Evolutionary conservation across 2,113 vertebrate genomes (phyloP), one percentile per base, ranked within the genome.

Genomic region (Pomatorhinus ruficollis): DNA sequence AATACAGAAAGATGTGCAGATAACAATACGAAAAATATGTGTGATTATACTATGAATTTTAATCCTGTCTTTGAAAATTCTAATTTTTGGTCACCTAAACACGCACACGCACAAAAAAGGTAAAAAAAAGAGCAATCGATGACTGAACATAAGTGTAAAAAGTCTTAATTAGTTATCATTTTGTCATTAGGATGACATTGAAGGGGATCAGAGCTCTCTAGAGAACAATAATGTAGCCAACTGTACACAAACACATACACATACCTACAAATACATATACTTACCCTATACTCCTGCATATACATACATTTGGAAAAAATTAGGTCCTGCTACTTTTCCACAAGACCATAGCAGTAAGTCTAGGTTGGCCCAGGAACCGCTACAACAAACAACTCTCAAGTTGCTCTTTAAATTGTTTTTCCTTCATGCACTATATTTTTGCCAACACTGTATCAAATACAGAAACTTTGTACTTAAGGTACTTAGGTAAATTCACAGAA

Each of bases 31-130:
- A 90, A 95, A 96, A 91, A 94, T 65, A 82, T 8, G 42, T 89
- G 23, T 1, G 3, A 70, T 96, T 94, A 89, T 68, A 71, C 47
- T 37, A 95, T 37, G 31, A 96, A 96, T 96, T 89, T 60, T 89
- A 68, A 95, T 59, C 68, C 60, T 81, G 15, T 76, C 37, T 79
- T 93, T 49, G 23, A 85, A 84, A 93, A 86, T 54, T 76, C 88
- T 88, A 49, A 56, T 27, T 87, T 96, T 93, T 63, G 22, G 40
- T 44, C 44, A 50, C 15, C 5, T 50, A n/a, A 65, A 57, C 2
- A 6, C 4, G 28, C 23, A 37, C 4, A 52, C 1, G 54, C 3
- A 71, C 10, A 60, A n/a, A 40, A 89, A 87, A 37, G 6, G 12
- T n/a, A 14, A 37, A 79, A 84, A 84, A 74, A 93, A 70, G 39